Base-by-base conservation (phyloP, 2,797 vertebrate genomes). In the Onychomys leucogaster region DNA sequence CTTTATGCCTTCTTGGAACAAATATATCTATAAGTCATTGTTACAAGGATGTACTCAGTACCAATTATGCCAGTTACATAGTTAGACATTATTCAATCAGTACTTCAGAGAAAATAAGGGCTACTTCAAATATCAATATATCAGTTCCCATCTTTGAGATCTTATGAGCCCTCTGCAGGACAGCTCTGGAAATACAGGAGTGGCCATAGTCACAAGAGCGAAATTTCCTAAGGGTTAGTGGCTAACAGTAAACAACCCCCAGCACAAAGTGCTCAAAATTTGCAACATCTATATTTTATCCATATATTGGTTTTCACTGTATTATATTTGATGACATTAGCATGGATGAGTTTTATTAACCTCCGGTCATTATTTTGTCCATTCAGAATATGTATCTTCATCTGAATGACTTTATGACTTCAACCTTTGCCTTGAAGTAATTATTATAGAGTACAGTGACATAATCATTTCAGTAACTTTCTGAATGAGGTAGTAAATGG, bases 341-440 rank as follows among this genome's bases (percentile, higher is more conserved):
- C 9, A 59, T 80, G 69, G 4, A 43, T 69, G 55, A 43, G 55
- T 88, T 96, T 96, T 97, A 73, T 93, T 94, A 43, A 10, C 17
- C 21, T 63, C 43, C 13, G 52, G 63, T n/a, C 46, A 41, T 92
- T 84, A 73, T 57, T 93, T 89, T 89, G 71, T 89, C 83, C 96
- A 92, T 32, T 91, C n/a, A 41, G 13, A 41, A 65, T 80, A 25
- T 4, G 73, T 93, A 85, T 90, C 57, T 90, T 93, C 10, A 57
- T n/a, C 73, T 13, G 80, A 84, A n/a, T 73, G 71, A n/a, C 1
- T 91, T 89, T 76, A 9, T 90, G 49, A 77, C 29, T 86, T 88
- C 49, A 90, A 27, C 34, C 57, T 41, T 86, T 75, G 41, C 49
- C 86, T 76, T 85, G 65, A 69, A 80, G 69, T 91, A 83, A 87